Base-by-base conservation (phyloP, 2,797 vertebrate genomes). In the Psittacula derbiana region DNA sequence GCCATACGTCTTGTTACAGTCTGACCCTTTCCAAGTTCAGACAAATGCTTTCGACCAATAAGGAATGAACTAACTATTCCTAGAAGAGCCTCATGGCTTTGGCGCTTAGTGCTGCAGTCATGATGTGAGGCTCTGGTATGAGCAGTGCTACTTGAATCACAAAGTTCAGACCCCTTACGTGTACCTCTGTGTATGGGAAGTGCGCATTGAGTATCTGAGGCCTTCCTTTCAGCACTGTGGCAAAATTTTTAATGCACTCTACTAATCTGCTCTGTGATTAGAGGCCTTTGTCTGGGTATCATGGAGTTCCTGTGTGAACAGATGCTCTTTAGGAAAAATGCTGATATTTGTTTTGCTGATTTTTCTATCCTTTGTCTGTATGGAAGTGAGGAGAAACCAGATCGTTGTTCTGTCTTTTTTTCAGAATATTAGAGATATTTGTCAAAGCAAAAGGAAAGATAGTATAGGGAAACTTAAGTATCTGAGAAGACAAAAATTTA, bases 291-390 rank as follows among this genome's bases (percentile, higher is more conserved):
- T 70, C 62, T 89, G 71, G 69, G 86, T 82, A 36, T 75, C 60
- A 23, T 43, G 47, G 76, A 70, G 81, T 71, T 88, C 76, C 55
- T 66, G 19, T 69, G 44, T 49, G 70, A 92, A 36, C 12, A 88
- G 80, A 79, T 72, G 67, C n/a, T 72, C 30, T 92, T 85, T 81
- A 83, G 88, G 33, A 66, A 93, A 93, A 91, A 76, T 24, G 71
- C n/a, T 83, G 83, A 92, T 50, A 12, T 38, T 81, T 2, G 4
- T 88, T 89, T 92, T 92, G 50, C 67, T 82, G 74, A 33, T 94
- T 92, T 92, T 93, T 92, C n/a, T 91, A 8, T 87, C 71, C 40
- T 84, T 80, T 84, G 36, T 44, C 52, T 82, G 74, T 91, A 75
- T 80, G 62, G 66, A 94, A 92, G 44, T 55, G 67, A 92, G 78